Evolutionary conservation across 2,888 invertebrate genomes (phyloP), one percentile per base, ranked within the genome.

Genomic region (Trichogramma evanescens): DNA sequence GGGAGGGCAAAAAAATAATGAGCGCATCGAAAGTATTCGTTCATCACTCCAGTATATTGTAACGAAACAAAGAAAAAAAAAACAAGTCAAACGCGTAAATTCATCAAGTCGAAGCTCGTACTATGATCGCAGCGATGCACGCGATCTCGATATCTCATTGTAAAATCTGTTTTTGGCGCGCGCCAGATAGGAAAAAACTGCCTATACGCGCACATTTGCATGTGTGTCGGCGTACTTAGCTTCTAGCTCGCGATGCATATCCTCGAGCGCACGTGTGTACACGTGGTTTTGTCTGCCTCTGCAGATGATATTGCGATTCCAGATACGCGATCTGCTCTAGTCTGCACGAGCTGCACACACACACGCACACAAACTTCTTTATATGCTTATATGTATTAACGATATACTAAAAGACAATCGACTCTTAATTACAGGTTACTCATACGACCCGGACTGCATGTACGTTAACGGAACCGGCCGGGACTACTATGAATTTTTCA

Each of bases 401-500:
- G 13, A 13, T 13, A n/a, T 5, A n/a, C 13, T 13, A 57, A 55
- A 59, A 63, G 63, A 69, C 67, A 67, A 66, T 69, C 59, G 63
- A 50, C 45, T 7, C 38, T 70, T 74, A 70, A 74, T 76, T 75
- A 61, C 78, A 90, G 93, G 95, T 57, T 95, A 94, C 77, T 92
- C 94, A 0, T 93, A 94, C 74, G 94, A 95, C 75, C 91, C 92
- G 0, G 93, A 94, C 76, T 95, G 95, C 75, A 93, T 95, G 85
- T 95, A 95, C 79, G 90, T 95, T 66, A 95, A 95, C 79, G 95
- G 94, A 0, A 91, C 93, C 0, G 94, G 94, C 1, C 82, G 91
- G 6, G 92, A 92, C 74, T 91, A 92, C 77, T 94, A 95, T 78
- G 94, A 95, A 81, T 95, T 95, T 80, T 92, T 89, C 78, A 95